These are phyloP conservation scores for Dryas iulia DNA, from an alignment of 1,140 invertebrate genomes.

Conservation along the genomic window DNA sequence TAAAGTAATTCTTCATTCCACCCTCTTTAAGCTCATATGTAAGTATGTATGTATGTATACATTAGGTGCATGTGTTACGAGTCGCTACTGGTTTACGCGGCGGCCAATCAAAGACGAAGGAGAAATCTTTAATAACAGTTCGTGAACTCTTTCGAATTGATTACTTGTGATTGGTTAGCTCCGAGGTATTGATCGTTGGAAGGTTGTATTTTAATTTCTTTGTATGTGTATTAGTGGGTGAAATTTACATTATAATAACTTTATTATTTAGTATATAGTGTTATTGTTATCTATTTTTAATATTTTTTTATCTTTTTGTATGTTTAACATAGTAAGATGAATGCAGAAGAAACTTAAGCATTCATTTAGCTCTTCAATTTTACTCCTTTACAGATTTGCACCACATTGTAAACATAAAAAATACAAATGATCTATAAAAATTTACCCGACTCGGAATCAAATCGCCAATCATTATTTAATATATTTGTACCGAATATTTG, in stretches of 20 bases:
- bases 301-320: not conserved
- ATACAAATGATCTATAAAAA: too few species aligned
- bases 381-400: too few species aligned
- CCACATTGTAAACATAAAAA: too few species aligned
- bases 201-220: not conserved
- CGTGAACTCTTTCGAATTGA: conserved; percentile 29
- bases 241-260: not conserved
- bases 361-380: too few species aligned
- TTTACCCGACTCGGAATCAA: too few species aligned
- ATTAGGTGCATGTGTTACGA: conserved; percentile 20
- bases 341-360: too few species aligned
- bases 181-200: not conserved
- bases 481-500: too few species aligned
- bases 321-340: too few species aligned
- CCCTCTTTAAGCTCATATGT: too few species aligned
- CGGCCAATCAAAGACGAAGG: conserved; percentile 61
- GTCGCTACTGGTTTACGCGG: conserved; percentile 65
- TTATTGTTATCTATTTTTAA: not conserved
- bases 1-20: too few species aligned
- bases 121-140: conserved; percentile 37
- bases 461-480: too few species aligned
- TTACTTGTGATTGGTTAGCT: conserved; percentile 30
- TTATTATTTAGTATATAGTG: not conserved
- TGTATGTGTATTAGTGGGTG: not conserved
- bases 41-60: conserved; percentile 29